phyloP scores from a whole-genome alignment of 2,113 vertebrate species.

The Bathybates hornii region DNA sequence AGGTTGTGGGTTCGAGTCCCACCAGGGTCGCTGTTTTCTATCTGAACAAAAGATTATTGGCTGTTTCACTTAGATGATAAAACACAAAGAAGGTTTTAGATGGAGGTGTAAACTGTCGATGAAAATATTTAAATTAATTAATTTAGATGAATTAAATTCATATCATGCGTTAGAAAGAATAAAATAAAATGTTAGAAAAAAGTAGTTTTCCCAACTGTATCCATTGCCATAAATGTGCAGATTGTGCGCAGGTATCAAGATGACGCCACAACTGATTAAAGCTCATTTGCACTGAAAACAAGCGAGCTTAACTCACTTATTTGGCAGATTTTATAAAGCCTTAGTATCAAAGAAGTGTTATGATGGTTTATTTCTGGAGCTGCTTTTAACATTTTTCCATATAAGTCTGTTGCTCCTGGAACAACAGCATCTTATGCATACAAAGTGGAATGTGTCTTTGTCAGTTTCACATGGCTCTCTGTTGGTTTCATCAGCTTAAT shows the following conservation, averaged over 20 bases:
- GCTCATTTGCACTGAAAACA: slow-evolving; percentile 12
- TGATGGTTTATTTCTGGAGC: slow-evolving; percentile 6
- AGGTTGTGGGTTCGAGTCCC: not conserved
- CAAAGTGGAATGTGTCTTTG: slow-evolving; percentile 25
- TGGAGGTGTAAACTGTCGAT: accelerated
- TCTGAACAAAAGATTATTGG: not conserved
- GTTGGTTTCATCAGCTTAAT: slow-evolving; percentile 40
- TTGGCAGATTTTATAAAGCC: not conserved
- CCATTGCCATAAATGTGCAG: not conserved
- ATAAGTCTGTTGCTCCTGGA: slow-evolving; percentile 19
- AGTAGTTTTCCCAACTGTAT: not conserved
- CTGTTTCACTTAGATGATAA: not conserved
- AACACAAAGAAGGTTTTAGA: not conserved
- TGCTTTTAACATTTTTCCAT: slow-evolving; percentile 1
- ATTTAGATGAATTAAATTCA: accelerated
- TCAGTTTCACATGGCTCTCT: slow-evolving; percentile 37
- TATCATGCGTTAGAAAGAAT: not conserved
- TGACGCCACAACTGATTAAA: slow-evolving; percentile 11
- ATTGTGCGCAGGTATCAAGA: not conserved
- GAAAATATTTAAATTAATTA: not conserved
- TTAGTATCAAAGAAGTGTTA: slow-evolving; percentile 12
- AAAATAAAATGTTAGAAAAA: not conserved
- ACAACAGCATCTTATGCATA: not conserved
- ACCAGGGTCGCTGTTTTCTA: accelerated
- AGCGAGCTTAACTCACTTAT: not conserved